Percentiles rank a stretch among this genome's conserved stretches.
phyloP scores from a whole-genome alignment of 2,113 vertebrate species.

The Panthera tigris region DNA sequence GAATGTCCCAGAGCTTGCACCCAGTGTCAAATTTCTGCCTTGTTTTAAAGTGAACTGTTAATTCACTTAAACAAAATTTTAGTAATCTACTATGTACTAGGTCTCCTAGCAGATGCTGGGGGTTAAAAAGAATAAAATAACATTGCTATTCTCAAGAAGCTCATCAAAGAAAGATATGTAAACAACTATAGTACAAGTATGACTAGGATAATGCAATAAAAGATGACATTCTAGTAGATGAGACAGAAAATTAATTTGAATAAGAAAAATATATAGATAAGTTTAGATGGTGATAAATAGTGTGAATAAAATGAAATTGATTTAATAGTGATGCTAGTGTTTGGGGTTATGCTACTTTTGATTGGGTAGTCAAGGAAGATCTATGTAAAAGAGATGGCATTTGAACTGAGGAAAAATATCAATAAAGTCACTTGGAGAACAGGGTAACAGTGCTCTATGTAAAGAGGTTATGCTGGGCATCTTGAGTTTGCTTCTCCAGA shows the following conservation, averaged over 20 bases:
- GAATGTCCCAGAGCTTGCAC: neutral
- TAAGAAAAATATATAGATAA: constrained; percentile 33
- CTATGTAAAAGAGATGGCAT: neutral
- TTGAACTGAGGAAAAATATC: neutral
- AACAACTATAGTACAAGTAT: neutral
- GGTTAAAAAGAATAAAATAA: constrained; percentile 5
- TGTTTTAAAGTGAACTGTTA: neutral
- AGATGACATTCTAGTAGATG: neutral
- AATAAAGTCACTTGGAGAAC: neutral
- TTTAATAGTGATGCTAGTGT: neutral
- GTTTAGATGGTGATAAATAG: neutral
- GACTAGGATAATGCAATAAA: neutral
- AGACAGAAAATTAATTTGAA: neutral
- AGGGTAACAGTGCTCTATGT: neutral
- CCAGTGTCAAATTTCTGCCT: neutral
- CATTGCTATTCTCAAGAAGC: neutral
- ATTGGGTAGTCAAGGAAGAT: neutral
- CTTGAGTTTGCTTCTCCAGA: neutral
- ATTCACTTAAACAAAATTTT: constrained; percentile 28
- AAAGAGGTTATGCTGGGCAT: neutral
- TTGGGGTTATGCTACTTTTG: neutral
- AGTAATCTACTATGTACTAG: neutral
- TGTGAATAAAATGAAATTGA: neutral
- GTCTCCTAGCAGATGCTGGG: neutral
- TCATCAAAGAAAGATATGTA: neutral